Base-by-base conservation (phyloP, 2,888 invertebrate species). In the Leucoptera coffeella region DNA sequence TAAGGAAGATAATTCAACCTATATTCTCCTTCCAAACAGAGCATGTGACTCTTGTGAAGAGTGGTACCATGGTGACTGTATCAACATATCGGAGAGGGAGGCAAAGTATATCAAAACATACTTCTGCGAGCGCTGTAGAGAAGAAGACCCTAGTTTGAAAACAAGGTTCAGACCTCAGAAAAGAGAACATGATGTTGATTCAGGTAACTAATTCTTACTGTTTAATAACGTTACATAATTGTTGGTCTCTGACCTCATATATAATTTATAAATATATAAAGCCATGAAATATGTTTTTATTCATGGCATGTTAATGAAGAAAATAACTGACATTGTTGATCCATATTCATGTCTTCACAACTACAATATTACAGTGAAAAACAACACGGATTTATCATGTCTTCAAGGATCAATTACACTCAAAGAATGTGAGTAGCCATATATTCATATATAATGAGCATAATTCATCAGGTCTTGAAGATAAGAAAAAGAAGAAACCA, bases 51-150 rank as follows among this genome's bases (percentile, higher is more conserved):
- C 88, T 9, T 97, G 97, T 50, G 93, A 96, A 53, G 95, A 96
- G 58, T 97, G 97, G 96, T 97, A 93, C 48, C 97, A 97, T 47
- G 96, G 96, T 2, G 93, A 95, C 47, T 97, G 96, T 52, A 94
- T 97, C 36, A 89, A 88, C 39, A 90, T 96, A 36, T 93, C 92
- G 0, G 90, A 93, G 50, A 80, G 86, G 38, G 92, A 94, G 48
- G 89, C 96, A 0, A 92, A 91, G 45, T 80, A 84, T 37, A 96
- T 97, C 29, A 89, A 91, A 44, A 89, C 89, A 38, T 97, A 93
- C 47, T 95, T 86, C 50, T 96, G 96, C 53, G 78, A 85, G 40
- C 79, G 82, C 23, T 92, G 91, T 42, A 75, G 81, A 37, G 83
- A 86, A 40, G 87, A 89, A 45, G 89, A 92, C 52, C 81, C 90